Percentiles rank a stretch among this genome's conserved stretches.
These are phyloP conservation scores for Mungos mungo DNA, from an alignment of 2,113 vertebrate species.

Conservation along the genomic window DNA sequence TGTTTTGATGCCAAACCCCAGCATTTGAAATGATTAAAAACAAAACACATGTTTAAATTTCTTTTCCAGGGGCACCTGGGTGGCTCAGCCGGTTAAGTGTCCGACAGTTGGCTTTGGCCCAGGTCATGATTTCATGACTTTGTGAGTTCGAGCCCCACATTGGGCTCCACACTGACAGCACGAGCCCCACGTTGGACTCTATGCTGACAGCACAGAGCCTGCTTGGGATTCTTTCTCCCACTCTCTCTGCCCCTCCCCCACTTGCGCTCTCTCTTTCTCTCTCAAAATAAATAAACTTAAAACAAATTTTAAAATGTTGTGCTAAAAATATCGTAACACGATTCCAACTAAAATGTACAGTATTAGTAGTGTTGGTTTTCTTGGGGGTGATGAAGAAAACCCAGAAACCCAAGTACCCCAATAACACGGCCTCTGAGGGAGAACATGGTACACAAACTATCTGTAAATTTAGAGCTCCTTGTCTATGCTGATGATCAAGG, in stretches of 20 bases:
- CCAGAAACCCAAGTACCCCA: neutral
- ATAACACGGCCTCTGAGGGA: neutral
- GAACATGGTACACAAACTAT: neutral
- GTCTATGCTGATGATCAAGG: neutral
- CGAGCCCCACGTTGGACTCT: no score
- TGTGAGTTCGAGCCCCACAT: no score
- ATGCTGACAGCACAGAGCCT: no score
- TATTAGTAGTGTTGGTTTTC: neutral
- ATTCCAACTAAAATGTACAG: neutral
- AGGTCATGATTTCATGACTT: no score
- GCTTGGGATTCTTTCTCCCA: no score
- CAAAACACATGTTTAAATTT: neutral
- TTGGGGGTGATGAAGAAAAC: neutral
- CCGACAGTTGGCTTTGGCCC: no score
- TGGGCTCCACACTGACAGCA: no score
- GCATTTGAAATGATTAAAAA: slow-evolving; percentile 28
- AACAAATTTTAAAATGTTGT: neutral
- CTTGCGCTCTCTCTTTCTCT: no score
- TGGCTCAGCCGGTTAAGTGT: no score
- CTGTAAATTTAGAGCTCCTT: neutral
- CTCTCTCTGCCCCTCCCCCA: no score
- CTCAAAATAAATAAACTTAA: no score
- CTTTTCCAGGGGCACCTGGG: neutral
- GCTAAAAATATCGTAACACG: slow-evolving; percentile 11
- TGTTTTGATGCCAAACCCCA: neutral